Evolutionary conservation across 2,113 vertebrate genomes (phyloP).

Genomic region (Pterophyllum scalare): DNA sequence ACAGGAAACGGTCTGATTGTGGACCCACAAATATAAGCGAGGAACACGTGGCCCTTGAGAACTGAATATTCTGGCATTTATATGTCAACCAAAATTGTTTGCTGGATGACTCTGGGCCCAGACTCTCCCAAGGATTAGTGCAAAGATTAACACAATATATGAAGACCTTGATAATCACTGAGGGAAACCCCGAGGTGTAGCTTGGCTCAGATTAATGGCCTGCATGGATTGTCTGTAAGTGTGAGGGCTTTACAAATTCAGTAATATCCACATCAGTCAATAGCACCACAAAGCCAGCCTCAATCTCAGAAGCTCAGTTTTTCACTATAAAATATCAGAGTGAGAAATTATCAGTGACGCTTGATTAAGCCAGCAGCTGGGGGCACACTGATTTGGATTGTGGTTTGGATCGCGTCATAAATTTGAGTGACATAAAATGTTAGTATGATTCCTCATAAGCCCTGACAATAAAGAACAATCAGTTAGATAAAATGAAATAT

Average conservation of each 20-base stretch:
- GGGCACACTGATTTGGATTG: background rate
- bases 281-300: background rate
- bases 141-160: conserved; percentile 17
- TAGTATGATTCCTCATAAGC: background rate
- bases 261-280: conserved; percentile 8
- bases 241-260: conserved; percentile 22
- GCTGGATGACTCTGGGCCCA: background rate
- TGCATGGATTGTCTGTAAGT: background rate
- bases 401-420: background rate
- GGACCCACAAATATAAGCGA: conserved; percentile 5
- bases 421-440: background rate
- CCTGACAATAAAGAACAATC: background rate
- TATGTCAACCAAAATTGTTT: conserved; percentile 10
- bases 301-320: background rate
- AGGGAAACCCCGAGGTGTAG: background rate
- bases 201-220: background rate
- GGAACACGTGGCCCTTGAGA: background rate
- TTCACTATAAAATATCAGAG: background rate
- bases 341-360: background rate
- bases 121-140: conserved; percentile 25
- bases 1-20: conserved; percentile 21
- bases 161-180: background rate
- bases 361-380: background rate
- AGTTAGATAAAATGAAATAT: background rate
- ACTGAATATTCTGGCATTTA: background rate